These are phyloP conservation scores for Belonocnema kinseyi DNA, from an alignment of 1,140 invertebrate genomes.

Conservation along the genomic window DNA sequence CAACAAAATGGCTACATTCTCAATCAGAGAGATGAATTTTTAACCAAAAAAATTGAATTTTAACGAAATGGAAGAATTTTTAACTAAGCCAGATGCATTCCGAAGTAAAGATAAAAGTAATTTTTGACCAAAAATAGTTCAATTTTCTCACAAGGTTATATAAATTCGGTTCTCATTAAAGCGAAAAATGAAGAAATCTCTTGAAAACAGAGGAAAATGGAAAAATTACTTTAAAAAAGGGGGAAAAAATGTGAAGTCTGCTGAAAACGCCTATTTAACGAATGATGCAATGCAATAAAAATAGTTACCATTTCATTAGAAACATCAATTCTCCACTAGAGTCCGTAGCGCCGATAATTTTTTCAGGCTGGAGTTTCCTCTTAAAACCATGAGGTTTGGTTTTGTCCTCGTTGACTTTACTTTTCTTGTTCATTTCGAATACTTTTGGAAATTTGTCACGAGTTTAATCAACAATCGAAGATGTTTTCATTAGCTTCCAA, in stretches of 20 bases:
- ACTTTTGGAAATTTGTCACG: neutral
- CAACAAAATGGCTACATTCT: no score
- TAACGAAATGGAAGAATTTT: no score
- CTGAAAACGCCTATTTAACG: no score
- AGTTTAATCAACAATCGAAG: slow-evolving; percentile 3
- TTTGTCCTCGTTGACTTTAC: slow-evolving; percentile 77
- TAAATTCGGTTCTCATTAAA: no score
- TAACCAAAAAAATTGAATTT: no score
- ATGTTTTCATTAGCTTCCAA: neutral
- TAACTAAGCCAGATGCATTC: neutral
- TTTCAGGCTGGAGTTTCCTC: slow-evolving; percentile 86
- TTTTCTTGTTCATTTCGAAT: slow-evolving; percentile 64
- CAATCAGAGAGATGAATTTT: no score
- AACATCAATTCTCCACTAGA: slow-evolving; percentile 93
- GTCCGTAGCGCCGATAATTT: slow-evolving; percentile 92
- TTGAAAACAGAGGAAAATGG: no score
- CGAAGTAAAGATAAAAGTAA: neutral
- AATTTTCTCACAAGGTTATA: no score
- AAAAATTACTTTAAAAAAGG: no score
- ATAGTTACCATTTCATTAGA: slow-evolving; percentile 88
- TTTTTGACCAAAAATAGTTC: no score
- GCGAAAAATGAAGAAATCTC: slow-evolving; percentile 3
- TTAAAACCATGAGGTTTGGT: slow-evolving; percentile 85
- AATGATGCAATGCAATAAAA: no score
- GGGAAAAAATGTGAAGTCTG: no score